Percentiles rank a stretch among this genome's conserved stretches.
These are phyloP conservation scores for Pagetopsis macropterus DNA, from an alignment of 2,797 vertebrate species.

Conservation along the genomic window DNA sequence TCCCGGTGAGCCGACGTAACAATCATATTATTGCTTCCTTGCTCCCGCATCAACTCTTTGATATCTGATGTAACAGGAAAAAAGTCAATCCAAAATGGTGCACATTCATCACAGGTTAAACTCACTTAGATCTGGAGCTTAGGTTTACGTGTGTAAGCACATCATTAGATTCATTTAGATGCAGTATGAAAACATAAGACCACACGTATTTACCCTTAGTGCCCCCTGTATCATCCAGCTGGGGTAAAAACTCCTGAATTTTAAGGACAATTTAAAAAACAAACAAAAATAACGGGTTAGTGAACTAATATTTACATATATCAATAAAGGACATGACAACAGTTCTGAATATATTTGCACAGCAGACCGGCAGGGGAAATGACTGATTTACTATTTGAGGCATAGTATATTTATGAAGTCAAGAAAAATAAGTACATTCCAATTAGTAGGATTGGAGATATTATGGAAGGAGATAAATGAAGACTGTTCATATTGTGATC, in stretches of 20 bases:
- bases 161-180: not conserved
- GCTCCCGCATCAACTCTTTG: conserved; percentile 87
- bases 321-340: not conserved
- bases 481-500: conserved; percentile 1
- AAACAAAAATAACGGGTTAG: not conserved
- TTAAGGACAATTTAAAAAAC: conserved; percentile 22
- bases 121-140: not conserved
- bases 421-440: not conserved
- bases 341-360: no score
- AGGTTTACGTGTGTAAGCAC: not conserved
- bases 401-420: not conserved
- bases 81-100: conserved; percentile 3
- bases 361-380: no score
- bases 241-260: conserved; percentile 88
- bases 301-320: not conserved
- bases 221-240: conserved; percentile 86
- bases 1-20: conserved; percentile 88
- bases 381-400: no score
- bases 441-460: not conserved
- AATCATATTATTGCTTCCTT: conserved; percentile 88
- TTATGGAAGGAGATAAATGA: not conserved
- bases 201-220: conserved; percentile 80
- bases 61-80: conserved; percentile 79
- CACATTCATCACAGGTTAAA: not conserved
- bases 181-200: conserved; percentile 1